A percentile compares a stretch with the other conserved stretches of the same genome.
Conservation (phyloP, 2,113 vertebrate species). For the Thomomys bottae region DNA sequence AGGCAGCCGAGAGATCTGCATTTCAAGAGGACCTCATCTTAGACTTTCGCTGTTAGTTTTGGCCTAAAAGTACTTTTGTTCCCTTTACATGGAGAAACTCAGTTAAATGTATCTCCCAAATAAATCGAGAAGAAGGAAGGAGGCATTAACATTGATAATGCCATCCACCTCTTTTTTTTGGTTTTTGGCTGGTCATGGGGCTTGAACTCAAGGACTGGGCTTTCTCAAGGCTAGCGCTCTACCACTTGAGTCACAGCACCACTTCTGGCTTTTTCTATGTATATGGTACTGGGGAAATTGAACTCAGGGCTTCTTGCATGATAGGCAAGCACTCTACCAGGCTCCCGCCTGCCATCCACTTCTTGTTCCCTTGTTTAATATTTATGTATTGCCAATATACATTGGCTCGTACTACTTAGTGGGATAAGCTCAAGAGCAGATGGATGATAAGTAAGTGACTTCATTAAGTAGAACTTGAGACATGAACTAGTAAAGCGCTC, state of each 20-base stretch:
- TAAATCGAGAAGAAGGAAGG: neutral
- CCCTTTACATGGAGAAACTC: neutral
- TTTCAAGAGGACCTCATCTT: neutral
- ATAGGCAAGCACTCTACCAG: too few relatives aligned
- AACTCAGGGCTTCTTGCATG: too few relatives aligned
- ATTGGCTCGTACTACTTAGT: neutral
- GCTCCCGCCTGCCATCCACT: too few relatives aligned
- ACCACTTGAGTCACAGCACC: too few relatives aligned
- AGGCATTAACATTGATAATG: neutral
- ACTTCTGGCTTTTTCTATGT: too few relatives aligned
- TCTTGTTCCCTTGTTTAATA: neutral
- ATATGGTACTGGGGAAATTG: too few relatives aligned
- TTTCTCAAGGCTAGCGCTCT: too few relatives aligned
- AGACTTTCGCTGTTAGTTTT: neutral
- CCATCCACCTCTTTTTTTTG: too few relatives aligned
- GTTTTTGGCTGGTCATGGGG: too few relatives aligned
- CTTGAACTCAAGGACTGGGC: too few relatives aligned
- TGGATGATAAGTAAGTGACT: neutral
- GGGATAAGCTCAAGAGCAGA: neutral
- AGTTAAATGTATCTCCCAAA: neutral
- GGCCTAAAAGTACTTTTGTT: too few relatives aligned
- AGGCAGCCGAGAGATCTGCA: neutral
- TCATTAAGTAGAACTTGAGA: neutral
- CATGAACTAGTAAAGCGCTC: neutral
- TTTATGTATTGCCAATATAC: neutral